These are phyloP conservation scores for Onychorhynchus coronatus DNA, from an alignment of 2,113 vertebrate genomes.

Conservation along the genomic window DNA sequence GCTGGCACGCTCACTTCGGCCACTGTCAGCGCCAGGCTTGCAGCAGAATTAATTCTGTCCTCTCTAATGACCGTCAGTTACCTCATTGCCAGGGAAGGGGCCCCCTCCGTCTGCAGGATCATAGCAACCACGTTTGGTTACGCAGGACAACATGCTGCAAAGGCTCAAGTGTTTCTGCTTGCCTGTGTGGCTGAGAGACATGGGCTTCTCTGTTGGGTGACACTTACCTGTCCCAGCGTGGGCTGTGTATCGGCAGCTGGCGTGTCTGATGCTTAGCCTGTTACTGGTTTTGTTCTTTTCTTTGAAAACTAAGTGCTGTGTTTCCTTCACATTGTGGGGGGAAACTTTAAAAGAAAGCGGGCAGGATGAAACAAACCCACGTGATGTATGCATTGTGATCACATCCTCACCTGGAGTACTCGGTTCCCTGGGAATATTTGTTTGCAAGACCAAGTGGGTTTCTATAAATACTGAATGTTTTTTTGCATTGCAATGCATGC, in stretches of 20 bases:
- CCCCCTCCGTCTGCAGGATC: background rate
- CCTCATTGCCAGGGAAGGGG: conserved; percentile 27
- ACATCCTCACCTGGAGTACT: background rate
- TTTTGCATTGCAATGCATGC: background rate
- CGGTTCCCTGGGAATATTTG: fast-evolving
- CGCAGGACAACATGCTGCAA: background rate
- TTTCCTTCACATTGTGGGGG: background rate
- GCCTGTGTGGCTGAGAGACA: background rate
- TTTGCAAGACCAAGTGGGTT: background rate
- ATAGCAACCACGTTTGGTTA: background rate
- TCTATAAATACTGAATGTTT: background rate
- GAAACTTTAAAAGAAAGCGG: background rate
- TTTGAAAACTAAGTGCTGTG: background rate
- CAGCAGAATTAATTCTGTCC: conserved; percentile 50
- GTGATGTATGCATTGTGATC: background rate
- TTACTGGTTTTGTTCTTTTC: background rate
- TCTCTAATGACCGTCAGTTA: conserved; percentile 19
- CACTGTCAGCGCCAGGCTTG: background rate
- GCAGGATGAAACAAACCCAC: background rate
- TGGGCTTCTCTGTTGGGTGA: background rate
- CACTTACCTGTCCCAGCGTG: background rate
- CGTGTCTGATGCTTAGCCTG: background rate
- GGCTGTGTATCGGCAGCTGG: background rate
- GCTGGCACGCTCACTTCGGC: background rate
- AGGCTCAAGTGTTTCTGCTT: background rate